Conservation (phyloP, 2,888 invertebrate species). For the Rhaphigaster nebulosa region DNA sequence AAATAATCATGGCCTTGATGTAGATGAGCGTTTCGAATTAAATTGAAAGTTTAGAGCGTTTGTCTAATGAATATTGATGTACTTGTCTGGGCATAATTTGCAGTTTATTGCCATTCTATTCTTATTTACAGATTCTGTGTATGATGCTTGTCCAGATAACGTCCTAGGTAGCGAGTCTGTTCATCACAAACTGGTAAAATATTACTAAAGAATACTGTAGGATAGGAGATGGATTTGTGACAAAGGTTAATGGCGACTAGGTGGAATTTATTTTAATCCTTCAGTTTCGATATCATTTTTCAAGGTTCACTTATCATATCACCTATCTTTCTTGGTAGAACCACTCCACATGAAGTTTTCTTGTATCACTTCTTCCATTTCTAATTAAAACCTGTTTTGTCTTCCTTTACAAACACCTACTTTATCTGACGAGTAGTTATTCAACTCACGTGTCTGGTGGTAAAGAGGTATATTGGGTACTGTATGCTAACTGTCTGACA, state of each 20-base stretch:
- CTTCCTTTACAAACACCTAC: too few species aligned
- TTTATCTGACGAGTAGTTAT: too few species aligned
- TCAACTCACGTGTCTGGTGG: too few species aligned
- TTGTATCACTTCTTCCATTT: too few species aligned
- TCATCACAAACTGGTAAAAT: not conserved
- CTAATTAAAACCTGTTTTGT: too few species aligned
- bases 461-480: too few species aligned
- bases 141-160: not conserved
- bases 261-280: not conserved
- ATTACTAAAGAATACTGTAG: not conserved
- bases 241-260: not conserved
- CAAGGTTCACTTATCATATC: not conserved
- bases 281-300: too few species aligned
- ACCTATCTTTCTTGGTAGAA: too few species aligned
- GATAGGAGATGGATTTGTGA: not conserved
- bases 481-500: too few species aligned
- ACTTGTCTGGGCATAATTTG: not conserved
- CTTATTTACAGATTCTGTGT: not conserved
- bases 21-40: not conserved
- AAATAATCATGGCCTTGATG: not conserved
- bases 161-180: too few species aligned
- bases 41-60: not conserved
- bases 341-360: too few species aligned
- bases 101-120: not conserved
- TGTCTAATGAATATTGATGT: not conserved